Percentiles rank a stretch among this genome's conserved stretches.
These are phyloP conservation scores for Hyposmocoma kahamanoa DNA, from an alignment of 1,140 invertebrate species.

Conservation along the genomic window DNA sequence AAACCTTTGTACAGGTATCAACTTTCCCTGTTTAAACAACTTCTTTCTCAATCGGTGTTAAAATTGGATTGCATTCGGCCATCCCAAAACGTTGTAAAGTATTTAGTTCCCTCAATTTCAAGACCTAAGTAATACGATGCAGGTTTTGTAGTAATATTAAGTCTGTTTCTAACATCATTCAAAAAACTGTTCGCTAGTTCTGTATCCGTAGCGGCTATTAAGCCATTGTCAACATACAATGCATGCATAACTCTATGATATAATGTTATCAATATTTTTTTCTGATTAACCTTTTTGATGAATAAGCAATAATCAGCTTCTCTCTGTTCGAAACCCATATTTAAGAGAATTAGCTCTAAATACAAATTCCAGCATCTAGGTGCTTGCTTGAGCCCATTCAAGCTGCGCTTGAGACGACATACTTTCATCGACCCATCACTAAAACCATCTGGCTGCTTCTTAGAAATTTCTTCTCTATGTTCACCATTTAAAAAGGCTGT, in stretches of 20 bases:
- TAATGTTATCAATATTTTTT: background rate
- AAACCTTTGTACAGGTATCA: conserved; percentile 13
- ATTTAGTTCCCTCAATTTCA: conserved; percentile 22
- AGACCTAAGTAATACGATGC: conserved; percentile 32
- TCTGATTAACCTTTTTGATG: conserved; percentile 13
- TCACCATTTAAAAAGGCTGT: conserved; percentile 59
- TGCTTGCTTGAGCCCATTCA: conserved; percentile 46
- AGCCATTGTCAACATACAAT: too few relatives aligned
- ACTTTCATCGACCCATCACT: too few relatives aligned
- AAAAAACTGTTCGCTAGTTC: conserved; percentile 12
- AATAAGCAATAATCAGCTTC: conserved; percentile 47
- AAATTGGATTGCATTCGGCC: conserved; percentile 40
- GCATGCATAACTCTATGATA: conserved; percentile 49
- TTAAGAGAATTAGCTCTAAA: conserved; percentile 22
- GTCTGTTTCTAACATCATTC: conserved; percentile 23
- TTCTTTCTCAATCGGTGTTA: conserved; percentile 34
- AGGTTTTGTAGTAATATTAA: conserved; percentile 24
- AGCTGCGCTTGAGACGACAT: conserved; percentile 32
- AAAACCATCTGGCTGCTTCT: conserved; percentile 20
- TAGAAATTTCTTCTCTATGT: conserved; percentile 50
- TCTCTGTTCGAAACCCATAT: conserved; percentile 35
- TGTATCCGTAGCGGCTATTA: conserved; percentile 34
- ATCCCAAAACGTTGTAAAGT: conserved; percentile 41
- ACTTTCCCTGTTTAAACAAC: conserved; percentile 13
- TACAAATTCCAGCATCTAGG: conserved; percentile 35